Evolutionary conservation across 1,140 invertebrate genomes (phyloP), one percentile per base, ranked within the genome.

Genomic region (Zaprionus ornatus): DNA sequence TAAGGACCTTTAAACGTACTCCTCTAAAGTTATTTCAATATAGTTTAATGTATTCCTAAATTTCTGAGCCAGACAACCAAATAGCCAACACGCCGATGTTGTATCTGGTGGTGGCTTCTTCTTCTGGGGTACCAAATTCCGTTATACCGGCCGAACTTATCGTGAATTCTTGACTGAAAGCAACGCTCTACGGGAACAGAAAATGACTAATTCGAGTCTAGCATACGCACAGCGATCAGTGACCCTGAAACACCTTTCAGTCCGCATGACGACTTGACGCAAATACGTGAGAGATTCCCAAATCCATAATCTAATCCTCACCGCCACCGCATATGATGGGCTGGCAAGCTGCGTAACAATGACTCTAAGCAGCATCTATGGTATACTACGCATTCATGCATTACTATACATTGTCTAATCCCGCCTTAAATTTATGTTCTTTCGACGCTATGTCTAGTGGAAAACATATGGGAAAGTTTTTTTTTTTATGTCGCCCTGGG

Each of bases 31-130:
- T 7, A 17, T 23, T 23, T 3, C n/a, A 29, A 48, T 61, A 35
- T 45, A 25, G 1, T 62, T 13, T 17, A 17, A 61, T 86, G 0
- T n/a, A n/a, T 27, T 55, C 15, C 15, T 25, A 0, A 4, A 3
- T 55, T 50, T 56, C 90, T 91, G 56, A 0, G 4, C 15, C 93
- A 98, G 97, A 60, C 95, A 98, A 90, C 95, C 96, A 40, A 97
- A 96, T 79, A 97, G 97, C 71, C 96, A 96, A 54, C 97, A 98
- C 92, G 97, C 97, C 45, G 95, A 95, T 71, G 96, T 98, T 9
- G 96, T 98, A 73, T 97, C 97, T 21, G 97, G 98, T 23, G 98
- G 98, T n/a, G 97, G 97, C 12, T 95, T 99, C 77, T 99, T 99
- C 93, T 98, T 97, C 1, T 97, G 97, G 95, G 97, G 97, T 42